A percentile compares a stretch with the other conserved stretches of the same genome.
These are phyloP conservation scores for Arizona elegans DNA, from an alignment of 2,113 vertebrate genomes.

Conservation along the genomic window DNA sequence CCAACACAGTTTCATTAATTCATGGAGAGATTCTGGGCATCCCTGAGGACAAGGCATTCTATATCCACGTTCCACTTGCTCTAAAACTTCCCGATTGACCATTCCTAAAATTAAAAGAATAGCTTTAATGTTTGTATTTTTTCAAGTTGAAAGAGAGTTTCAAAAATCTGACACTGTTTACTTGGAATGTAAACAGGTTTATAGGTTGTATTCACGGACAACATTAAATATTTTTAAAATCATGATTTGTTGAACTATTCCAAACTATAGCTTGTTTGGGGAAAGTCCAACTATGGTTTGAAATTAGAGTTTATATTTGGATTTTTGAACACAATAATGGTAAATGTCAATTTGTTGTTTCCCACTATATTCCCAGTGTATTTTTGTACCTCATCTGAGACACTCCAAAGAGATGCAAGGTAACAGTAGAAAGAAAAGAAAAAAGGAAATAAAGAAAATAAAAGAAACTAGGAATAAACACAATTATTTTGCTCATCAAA, in stretches of 20 bases:
- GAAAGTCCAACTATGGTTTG: neutral
- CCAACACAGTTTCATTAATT: constrained; percentile 95
- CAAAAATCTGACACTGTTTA: neutral
- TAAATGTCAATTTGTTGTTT: neutral
- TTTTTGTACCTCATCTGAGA: neutral
- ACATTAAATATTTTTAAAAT: neutral
- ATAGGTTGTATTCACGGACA: neutral
- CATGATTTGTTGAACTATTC: neutral
- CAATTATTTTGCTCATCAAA: neutral
- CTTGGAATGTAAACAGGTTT: neutral
- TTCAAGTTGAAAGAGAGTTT: neutral
- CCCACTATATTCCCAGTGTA: neutral
- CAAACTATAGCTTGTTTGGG: neutral
- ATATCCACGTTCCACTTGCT: constrained; percentile 93
- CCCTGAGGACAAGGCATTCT: constrained; percentile 94
- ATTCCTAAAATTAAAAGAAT: constrained; percentile 75
- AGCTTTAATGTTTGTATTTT: neutral
- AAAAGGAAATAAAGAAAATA: neutral
- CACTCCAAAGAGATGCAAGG: neutral
- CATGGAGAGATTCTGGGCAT: constrained; percentile 92
- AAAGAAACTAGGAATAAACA: neutral
- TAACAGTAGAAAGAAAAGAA: neutral
- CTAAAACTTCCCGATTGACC: constrained; percentile 94
- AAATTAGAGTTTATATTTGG: neutral
- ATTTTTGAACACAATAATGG: neutral